Conservation (phyloP, 1,140 invertebrate genomes). For the Zaprionus vittiger region DNA sequence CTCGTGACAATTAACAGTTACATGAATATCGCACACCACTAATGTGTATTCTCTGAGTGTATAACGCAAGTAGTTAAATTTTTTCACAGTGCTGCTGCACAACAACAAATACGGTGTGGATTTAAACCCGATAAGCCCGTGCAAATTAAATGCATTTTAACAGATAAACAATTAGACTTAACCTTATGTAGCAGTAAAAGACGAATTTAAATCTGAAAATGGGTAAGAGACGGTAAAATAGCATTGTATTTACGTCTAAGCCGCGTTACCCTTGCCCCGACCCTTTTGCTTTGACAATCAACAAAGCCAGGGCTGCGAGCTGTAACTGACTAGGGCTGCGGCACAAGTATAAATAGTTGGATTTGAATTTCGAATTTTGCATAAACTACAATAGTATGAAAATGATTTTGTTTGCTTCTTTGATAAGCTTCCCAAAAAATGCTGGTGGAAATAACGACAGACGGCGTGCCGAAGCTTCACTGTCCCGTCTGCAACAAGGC, state of each 20-base stretch:
- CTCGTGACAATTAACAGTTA: conserved; percentile 21
- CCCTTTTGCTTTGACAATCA: conserved; percentile 23
- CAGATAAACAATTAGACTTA: background rate
- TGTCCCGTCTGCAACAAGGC: conserved; percentile 81
- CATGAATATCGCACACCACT: conserved; percentile 32
- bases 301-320: conserved; percentile 31
- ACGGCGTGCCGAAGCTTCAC: conserved; percentile 76
- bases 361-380: background rate
- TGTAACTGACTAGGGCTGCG: background rate
- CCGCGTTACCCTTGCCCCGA: conserved; percentile 24
- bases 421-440: conserved; percentile 52
- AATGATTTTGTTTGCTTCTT: background rate
- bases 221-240: conserved; percentile 26
- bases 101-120: conserved; percentile 48
- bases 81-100: conserved; percentile 60
- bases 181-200: conserved; percentile 20
- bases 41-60: conserved; percentile 59
- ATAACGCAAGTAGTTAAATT: conserved; percentile 50
- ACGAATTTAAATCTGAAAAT: conserved; percentile 13
- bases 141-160: conserved; percentile 6
- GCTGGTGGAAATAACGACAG: conserved; percentile 77
- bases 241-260: conserved; percentile 32
- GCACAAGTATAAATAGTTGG: background rate
- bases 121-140: conserved; percentile 16
- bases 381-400: background rate